Conservation (phyloP, 2,888 invertebrate species). For the Rhamphomyia laevipes region DNA sequence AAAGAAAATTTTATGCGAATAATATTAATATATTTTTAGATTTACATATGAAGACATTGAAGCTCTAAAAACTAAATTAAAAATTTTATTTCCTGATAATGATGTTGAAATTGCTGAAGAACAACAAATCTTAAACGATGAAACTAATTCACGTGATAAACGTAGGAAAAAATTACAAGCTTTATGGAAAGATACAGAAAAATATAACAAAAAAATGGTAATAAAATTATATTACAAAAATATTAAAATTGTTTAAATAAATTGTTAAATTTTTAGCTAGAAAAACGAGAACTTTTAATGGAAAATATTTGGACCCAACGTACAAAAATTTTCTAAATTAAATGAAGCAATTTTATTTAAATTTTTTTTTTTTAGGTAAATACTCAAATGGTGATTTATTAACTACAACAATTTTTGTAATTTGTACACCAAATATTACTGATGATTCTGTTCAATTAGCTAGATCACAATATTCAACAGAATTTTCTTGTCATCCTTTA, state of each 20-base stretch:
- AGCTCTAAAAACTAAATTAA: conserved; percentile 6
- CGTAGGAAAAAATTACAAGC: background rate
- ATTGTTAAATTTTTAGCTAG: conserved; percentile 2
- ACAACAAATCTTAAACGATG: background rate
- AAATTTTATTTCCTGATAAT: conserved; percentile 6
- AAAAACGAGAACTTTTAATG: conserved; percentile 20
- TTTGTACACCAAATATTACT: conserved; percentile 17
- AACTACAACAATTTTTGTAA: conserved; percentile 28
- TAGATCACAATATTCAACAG: conserved; percentile 14
- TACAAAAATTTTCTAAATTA: too few species aligned
- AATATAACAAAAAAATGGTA: background rate
- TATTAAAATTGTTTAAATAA: conserved; percentile 6
- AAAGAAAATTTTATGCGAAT: too few species aligned
- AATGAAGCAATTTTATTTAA: too few species aligned
- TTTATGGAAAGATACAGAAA: background rate
- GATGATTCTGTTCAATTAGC: conserved; percentile 13
- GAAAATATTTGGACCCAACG: conserved; percentile 28
- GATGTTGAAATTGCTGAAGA: background rate
- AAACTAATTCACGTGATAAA: background rate
- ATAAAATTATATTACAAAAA: conserved; percentile 5
- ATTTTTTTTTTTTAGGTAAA: conserved; percentile 23
- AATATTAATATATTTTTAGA: too few species aligned
- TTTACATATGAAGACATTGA: conserved; percentile 5
- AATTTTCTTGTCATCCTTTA: conserved; percentile 27
- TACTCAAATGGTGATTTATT: conserved; percentile 27